Evolutionary conservation across 2,888 invertebrate genomes (phyloP).

Genomic region (Notodonta dromedarius): DNA sequence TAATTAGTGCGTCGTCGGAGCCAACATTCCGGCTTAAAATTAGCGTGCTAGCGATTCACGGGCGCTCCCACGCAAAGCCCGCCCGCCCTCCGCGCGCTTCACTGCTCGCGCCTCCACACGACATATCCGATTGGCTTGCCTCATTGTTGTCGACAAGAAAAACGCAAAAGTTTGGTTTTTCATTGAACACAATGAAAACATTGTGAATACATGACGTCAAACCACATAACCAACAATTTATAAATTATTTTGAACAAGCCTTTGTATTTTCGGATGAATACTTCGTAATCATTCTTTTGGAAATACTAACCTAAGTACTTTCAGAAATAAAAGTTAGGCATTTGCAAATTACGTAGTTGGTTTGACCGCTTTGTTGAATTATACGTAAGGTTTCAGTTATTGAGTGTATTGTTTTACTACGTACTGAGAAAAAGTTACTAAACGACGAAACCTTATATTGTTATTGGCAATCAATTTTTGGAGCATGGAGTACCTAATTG

Average conservation of each 20-base stretch:
- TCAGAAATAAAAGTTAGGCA: neutral
- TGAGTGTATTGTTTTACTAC: slow-evolving; percentile 4
- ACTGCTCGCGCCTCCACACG: slow-evolving; percentile 17
- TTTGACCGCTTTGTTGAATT: neutral
- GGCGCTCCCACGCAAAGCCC: slow-evolving; percentile 56
- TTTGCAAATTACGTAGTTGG: neutral
- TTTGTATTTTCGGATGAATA: too few species aligned
- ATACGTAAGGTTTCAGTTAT: slow-evolving; percentile 8
- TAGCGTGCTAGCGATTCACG: slow-evolving; percentile 65
- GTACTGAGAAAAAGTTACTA: slow-evolving; percentile 6
- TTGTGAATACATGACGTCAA: slow-evolving; percentile 2
- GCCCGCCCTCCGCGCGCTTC: slow-evolving; percentile 14
- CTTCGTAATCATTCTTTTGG: too few species aligned
- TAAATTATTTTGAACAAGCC: too few species aligned
- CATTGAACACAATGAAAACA: slow-evolving; percentile 11
- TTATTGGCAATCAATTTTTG: too few species aligned
- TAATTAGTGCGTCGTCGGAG: slow-evolving; percentile 66
- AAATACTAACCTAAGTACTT: too few species aligned
- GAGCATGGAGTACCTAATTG: too few species aligned
- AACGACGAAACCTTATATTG: slow-evolving; percentile 7
- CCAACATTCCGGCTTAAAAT: slow-evolving; percentile 74
- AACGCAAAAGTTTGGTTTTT: slow-evolving; percentile 13
- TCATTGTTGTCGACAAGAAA: slow-evolving; percentile 20
- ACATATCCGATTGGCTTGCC: slow-evolving; percentile 11
- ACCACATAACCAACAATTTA: too few species aligned